Evolutionary conservation across 2,113 vertebrate species (phyloP), one percentile per base, ranked within the genome.

Genomic region (Petroica traversi): DNA sequence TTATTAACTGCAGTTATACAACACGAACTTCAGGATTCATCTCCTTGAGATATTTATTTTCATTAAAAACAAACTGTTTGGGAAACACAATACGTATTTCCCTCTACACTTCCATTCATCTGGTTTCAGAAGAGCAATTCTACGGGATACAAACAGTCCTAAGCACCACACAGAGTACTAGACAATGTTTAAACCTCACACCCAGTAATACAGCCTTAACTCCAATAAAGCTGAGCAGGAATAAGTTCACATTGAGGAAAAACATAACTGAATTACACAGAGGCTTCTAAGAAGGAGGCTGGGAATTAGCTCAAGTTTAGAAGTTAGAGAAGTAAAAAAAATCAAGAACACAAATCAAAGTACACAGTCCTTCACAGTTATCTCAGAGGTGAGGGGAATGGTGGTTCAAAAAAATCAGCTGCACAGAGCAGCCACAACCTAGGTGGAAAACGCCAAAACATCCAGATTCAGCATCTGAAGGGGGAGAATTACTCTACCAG

Each of bases 401-500:
- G 20, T 48, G 52, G 36, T 5, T 89, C 59, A 59, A 82, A 59
- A 57, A 38, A 49, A 75, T 34, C 23, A 64, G 66, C 29, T 58
- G 49, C 14, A 8, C 59, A 34, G 52, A 69, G 22, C 36, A 83
- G 69, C 52, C 7, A 1, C 67, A 73, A 62, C 69, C 54, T 31
- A 64, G 28, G 22, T 16, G 25, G 23, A 68, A 84, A 75, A 89
- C 6, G 43, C 28, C 57, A 46, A 34, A 93, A 75, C 28, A 88
- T 4, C 43, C 76, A 23, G 12, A 63, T 93, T 76, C 38, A 79
- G 81, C 33, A 40, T n/a, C 38, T 29, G 24, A 64, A 46, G 15
- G 9, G 54, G 26, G 17, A 80, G 57, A 85, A 58, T 81, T 98
- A 99, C 92, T 99, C 99, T 11, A 98, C 98, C 3, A 98, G 96